phyloP scores from a whole-genome alignment of 1,140 invertebrate genomes.

The Caenorhabditis inopinata region DNA sequence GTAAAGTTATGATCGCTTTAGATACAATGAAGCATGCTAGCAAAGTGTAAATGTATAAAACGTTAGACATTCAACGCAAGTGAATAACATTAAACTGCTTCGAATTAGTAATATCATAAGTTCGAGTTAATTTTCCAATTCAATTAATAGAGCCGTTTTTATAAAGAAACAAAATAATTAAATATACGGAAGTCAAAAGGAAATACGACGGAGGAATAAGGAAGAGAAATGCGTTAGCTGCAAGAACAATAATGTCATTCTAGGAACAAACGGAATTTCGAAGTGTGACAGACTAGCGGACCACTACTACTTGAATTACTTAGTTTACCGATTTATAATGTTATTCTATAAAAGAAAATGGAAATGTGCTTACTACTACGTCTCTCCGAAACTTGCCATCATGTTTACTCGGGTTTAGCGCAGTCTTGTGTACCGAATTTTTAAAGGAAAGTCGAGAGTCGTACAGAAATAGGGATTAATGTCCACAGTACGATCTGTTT shows the following conservation, averaged over 20 bases:
- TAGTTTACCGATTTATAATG: no score
- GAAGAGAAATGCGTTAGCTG: not conserved
- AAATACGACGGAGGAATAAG: not conserved
- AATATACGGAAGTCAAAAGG: not conserved
- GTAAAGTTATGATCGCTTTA: not conserved
- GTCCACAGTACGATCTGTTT: no score
- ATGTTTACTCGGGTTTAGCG: slow-evolving; percentile 28
- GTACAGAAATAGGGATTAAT: not conserved
- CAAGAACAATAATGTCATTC: slow-evolving; percentile 8
- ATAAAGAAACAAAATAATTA: not conserved
- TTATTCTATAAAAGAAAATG: no score
- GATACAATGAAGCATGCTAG: not conserved
- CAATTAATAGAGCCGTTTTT: not conserved
- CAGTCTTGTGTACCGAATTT: slow-evolving; percentile 21
- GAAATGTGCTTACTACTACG: slow-evolving; percentile 12
- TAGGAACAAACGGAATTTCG: not conserved
- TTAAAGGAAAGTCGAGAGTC: slow-evolving; percentile 22
- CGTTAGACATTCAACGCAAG: no score
- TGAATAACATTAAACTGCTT: no score
- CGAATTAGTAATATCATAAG: no score
- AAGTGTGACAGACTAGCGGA: not conserved
- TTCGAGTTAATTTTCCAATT: no score
- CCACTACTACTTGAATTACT: not conserved
- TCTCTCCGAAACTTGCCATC: not conserved
- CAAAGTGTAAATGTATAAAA: no score